A percentile compares a stretch with the other conserved stretches of the same genome.
These are phyloP conservation scores for Meiosimyza decipiens DNA, from an alignment of 2,888 invertebrate species.

Conservation along the genomic window DNA sequence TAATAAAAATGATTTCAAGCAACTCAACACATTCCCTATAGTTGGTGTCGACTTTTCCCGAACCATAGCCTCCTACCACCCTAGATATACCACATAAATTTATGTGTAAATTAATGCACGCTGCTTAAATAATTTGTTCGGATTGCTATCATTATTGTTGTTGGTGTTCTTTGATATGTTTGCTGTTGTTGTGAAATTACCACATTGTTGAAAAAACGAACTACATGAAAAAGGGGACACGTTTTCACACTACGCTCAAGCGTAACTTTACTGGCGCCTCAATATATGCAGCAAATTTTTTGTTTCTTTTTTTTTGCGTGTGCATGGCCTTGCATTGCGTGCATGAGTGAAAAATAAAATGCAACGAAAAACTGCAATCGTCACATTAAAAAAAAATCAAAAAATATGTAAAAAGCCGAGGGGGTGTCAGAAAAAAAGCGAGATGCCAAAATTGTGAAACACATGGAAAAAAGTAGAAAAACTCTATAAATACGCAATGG, in stretches of 20 bases:
- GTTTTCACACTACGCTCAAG: conserved; percentile 18
- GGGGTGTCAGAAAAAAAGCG: conserved; percentile 26
- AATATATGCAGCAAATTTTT: conserved; percentile 18
- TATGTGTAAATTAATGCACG: conserved; percentile 19
- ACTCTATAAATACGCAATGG: conserved; percentile 31
- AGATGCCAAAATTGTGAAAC: conserved; percentile 42
- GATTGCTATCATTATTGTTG: conserved; percentile 1
- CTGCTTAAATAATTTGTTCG: conserved; percentile 27
- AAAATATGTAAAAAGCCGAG: not conserved
- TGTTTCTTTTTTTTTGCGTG: not conserved
- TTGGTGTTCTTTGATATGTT: conserved; percentile 10
- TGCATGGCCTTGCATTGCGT: conserved; percentile 8
- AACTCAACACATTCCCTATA: too few relatives aligned
- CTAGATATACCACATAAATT: too few relatives aligned
- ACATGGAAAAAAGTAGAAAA: conserved; percentile 42
- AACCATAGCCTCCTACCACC: too few relatives aligned
- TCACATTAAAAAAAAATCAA: conserved; percentile 10
- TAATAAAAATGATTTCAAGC: too few relatives aligned
- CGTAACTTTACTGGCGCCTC: not conserved
- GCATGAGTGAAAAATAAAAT: conserved; percentile 35
- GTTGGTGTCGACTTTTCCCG: too few relatives aligned
- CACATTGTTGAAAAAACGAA: too few relatives aligned
- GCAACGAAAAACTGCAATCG: conserved; percentile 19
- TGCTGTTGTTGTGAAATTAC: conserved; percentile 19
- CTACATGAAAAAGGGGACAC: not conserved